These are phyloP conservation scores for Cottus gobio DNA, from an alignment of 2,113 vertebrate species.

Conservation along the genomic window DNA sequence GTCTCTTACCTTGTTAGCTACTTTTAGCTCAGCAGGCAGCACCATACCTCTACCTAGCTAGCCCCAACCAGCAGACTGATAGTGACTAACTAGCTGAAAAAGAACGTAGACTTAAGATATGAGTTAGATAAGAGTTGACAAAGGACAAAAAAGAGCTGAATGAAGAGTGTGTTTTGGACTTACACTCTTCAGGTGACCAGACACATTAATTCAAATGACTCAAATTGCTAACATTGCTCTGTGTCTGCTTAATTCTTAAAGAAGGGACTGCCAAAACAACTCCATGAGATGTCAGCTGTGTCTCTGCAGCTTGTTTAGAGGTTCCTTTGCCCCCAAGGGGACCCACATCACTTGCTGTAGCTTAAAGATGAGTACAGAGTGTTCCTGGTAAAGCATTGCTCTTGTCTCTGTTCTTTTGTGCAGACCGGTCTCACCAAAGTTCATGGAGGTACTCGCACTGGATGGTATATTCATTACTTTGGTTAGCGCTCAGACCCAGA, in stretches of 20 bases:
- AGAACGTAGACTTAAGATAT: neutral
- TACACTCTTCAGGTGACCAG: neutral
- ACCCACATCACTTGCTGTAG: neutral
- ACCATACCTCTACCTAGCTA: neutral
- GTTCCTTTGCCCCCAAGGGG: neutral
- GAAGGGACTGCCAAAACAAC: neutral
- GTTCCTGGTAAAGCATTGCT: constrained; percentile 1
- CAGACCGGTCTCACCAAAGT: constrained; percentile 37
- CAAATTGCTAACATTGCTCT: neutral
- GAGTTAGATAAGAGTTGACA: neutral
- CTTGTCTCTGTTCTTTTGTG: constrained; percentile 9
- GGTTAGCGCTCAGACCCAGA: constrained; percentile 60
- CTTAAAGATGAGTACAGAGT: neutral
- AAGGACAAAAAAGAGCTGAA: neutral
- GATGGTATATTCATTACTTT: constrained; percentile 71
- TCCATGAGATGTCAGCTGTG: neutral
- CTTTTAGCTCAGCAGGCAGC: neutral
- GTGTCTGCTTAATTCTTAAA: neutral
- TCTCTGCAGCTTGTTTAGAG: neutral
- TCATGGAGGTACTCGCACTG: constrained; percentile 34
- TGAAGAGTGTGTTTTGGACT: neutral
- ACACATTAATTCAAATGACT: neutral
- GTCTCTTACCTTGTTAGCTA: neutral
- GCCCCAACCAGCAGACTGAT: neutral
- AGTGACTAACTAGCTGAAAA: neutral